Base-by-base conservation (phyloP, 2,797 vertebrate species). In the Betta splendens region DNA sequence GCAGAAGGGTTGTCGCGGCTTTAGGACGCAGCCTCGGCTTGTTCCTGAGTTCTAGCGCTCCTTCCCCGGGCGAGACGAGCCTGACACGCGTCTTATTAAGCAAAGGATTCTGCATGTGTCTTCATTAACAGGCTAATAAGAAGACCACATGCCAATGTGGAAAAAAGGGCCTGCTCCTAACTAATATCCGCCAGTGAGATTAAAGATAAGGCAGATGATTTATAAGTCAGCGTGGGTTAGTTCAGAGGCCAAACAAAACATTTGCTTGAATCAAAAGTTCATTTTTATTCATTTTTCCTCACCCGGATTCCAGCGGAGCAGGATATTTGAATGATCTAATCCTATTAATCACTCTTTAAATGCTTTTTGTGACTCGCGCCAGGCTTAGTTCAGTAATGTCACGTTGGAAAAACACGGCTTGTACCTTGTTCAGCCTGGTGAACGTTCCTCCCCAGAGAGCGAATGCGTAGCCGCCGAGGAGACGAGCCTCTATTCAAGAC, bases 61-160 rank as follows among this genome's bases (percentile, higher is more conserved):
- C 75, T 79, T 85, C 85, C 69, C 53, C 71, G 67, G 81, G 79
- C 81, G 67, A 79, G 57, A 59, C 80, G 80, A 79, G 64, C 64
- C 77, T 87, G 89, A 90, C 85, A 80, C 70, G 83, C 81, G 86
- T 88, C 86, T 89, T 89, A 89, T 90, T 92, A 89, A 85, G 72
- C 72, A 64, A 80, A 75, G 55, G 77, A 85, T 84, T 85, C 71
- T 77, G 64, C 79, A 88, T 86, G 84, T 71, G 75, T 91, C 87
- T 90, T 92, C 85, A 89, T 91, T 90, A 91, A 63, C 46, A 76
- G 69, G 72, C 79, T 83, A 85, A 90, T 87, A 88, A 77, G 83
- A 69, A 73, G 43, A 68, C 61, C 83, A 83, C 84, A 72, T 67
- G 61, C 72, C 89, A 83, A 89, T 83, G 77, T 71, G 75, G n/a